Base-by-base conservation (phyloP, 2,888 invertebrate species). In the Lasioglossum zephyrum region DNA sequence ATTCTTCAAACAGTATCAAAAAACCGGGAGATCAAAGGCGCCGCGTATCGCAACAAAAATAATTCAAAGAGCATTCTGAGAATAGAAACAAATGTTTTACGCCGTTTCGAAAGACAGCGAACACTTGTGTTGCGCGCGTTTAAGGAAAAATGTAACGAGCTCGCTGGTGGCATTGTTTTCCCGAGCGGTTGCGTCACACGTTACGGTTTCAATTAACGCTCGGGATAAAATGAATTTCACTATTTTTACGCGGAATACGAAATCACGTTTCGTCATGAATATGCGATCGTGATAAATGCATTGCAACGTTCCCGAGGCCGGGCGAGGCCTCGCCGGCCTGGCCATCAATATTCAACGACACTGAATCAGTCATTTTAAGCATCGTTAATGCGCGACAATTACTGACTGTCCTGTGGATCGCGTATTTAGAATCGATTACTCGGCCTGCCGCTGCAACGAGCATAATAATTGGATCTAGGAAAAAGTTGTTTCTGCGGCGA, bases 341-440 rank as follows among this genome's bases (percentile, higher is more conserved):
- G 31, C 57, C 57, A 77, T 77, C 73, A 84, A 84, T 81, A 73
- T 81, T 81, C 73, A 81, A 77, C 73, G 77, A n/a, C 41, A 70
- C 73, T 60, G 73, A 81, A 73, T 84, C 84, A 57, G 31, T 72
- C 75, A 76, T 80, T 69, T 83, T 39, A 31, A 77, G n/a, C 49
- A 26, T 73, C 77, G 73, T 84, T 81, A 73, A 44, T 63, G 69
- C 73, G 41, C 66, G 49, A 69, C 75, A 63, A 84, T 84, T 79
- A 69, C 79, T 69, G 47, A 44, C n/a, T 16, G 49, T n/a, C 36
- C 36, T 18, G 69, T 70, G 49, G 79, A 79, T 26, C 57, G 82
- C 49, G 77, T 78, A 84, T 82, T 75, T 84, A 57, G 73, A 82
- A 84, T 84, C 70, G 84, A 82, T 84, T 49, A 26, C 83, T 57